A percentile compares a stretch with the other conserved stretches of the same genome.
These are phyloP conservation scores for Trochalopteron elliotii DNA, from an alignment of 2,113 vertebrate species.

Conservation along the genomic window DNA sequence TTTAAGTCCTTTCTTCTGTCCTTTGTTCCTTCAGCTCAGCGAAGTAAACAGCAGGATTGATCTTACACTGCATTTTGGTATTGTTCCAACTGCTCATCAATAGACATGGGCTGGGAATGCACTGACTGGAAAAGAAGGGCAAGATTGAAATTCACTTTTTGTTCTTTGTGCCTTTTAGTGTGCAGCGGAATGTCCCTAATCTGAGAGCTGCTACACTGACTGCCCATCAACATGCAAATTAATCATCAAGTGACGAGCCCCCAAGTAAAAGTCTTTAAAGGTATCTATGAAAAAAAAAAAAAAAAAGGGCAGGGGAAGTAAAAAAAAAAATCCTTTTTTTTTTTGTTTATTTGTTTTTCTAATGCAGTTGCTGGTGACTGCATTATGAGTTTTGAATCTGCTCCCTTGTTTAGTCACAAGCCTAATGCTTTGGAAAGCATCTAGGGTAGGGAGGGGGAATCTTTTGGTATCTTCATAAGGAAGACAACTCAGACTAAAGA, in stretches of 20 bases:
- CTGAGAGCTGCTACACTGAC: constrained; percentile 78
- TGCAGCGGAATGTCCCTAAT: constrained; percentile 90
- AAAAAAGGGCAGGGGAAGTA: fast-evolving
- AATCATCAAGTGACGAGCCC: constrained; percentile 72
- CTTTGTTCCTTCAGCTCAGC: constrained; percentile 84
- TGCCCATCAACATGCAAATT: constrained; percentile 86
- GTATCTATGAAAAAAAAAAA: constrained; percentile 26
- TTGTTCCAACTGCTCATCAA: constrained; percentile 87
- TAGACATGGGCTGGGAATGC: constrained; percentile 83
- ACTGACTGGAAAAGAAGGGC: constrained; percentile 87
- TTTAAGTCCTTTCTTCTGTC: constrained; percentile 83
- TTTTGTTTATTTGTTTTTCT: neutral
- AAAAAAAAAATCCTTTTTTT: neutral
- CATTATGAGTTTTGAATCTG: neutral
- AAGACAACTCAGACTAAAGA: neutral
- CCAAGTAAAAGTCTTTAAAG: constrained; percentile 63
- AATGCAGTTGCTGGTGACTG: neutral
- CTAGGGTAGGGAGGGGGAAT: neutral
- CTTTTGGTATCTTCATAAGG: neutral
- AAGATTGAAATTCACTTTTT: constrained; percentile 82
- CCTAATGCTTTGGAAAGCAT: neutral
- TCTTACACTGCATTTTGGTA: constrained; percentile 86
- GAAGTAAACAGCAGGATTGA: constrained; percentile 90
- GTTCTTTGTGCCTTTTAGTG: constrained; percentile 87
- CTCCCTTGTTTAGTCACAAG: neutral